Evolutionary conservation across 2,797 vertebrate genomes (phyloP).

Genomic region (Hafferia zeledoni): DNA sequence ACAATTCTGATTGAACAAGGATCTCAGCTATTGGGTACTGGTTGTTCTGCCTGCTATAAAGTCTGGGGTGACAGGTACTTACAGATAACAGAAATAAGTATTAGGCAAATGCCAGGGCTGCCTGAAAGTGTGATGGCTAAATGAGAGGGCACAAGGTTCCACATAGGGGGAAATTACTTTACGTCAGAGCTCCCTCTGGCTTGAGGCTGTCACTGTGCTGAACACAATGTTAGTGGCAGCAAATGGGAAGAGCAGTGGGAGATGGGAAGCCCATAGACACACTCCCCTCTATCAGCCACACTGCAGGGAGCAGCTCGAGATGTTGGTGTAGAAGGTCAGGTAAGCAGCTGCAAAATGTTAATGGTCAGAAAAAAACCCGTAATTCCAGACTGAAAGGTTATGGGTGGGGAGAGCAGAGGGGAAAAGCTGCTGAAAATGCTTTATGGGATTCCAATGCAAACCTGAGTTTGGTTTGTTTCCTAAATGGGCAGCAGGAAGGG

Average conservation of each 20-base stretch:
- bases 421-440: not conserved
- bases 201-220: not conserved
- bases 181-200: not conserved
- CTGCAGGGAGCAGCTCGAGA: not conserved
- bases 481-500: not conserved
- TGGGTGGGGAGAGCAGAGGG: not conserved
- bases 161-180: not conserved
- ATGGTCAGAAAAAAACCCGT: not conserved
- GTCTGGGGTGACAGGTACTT: not conserved
- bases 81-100: not conserved
- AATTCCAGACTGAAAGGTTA: not conserved
- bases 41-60: not conserved
- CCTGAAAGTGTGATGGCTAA: not conserved
- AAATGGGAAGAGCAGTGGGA: not conserved
- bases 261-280: not conserved
- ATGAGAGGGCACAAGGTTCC: not conserved
- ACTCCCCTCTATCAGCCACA: not conserved
- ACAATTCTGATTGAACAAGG: not conserved
- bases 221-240: not conserved
- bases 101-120: not conserved
- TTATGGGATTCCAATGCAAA: not conserved
- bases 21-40: not conserved
- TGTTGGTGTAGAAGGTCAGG: not conserved
- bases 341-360: slow-evolving; percentile 16
- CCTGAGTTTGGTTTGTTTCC: not conserved